A percentile compares a stretch with the other conserved stretches of the same genome.
These are phyloP conservation scores for Diadumene lineata DNA, from an alignment of 92 coral and sea anemone species.

Conservation along the genomic window DNA sequence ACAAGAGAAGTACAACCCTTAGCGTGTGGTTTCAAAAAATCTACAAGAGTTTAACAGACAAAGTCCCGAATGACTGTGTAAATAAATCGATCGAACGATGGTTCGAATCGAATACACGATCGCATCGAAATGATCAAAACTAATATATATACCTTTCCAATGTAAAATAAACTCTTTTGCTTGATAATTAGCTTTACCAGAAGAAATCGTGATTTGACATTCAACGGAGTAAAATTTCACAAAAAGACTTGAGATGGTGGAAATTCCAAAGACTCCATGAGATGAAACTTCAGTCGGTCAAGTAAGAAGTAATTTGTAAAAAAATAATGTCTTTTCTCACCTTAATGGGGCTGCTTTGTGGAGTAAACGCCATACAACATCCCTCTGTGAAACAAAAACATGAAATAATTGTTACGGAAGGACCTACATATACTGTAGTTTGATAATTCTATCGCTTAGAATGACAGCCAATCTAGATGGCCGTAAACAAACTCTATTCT, in stretches of 20 bases:
- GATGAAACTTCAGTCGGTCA: not conserved
- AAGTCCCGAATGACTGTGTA: constrained; percentile 1
- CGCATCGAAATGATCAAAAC: not conserved
- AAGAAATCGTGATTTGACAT: not conserved
- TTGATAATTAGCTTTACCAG: not conserved
- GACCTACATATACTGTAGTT: not conserved
- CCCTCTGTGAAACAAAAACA: constrained; percentile 59
- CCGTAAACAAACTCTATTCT: constrained; percentile 22
- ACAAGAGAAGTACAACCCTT: not conserved
- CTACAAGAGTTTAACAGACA: not conserved
- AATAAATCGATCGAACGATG: constrained; percentile 14
- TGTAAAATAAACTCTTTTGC: not conserved
- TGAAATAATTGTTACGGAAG: not conserved
- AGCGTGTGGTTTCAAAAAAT: constrained; percentile 2
- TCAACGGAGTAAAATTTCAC: not conserved
- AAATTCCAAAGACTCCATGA: constrained; percentile 45
- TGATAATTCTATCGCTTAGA: not conserved
- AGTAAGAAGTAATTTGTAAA: not conserved
- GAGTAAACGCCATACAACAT: constrained; percentile 94
- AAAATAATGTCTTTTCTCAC: constrained; percentile 41
- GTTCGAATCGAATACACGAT: constrained; percentile 1
- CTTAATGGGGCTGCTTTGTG: constrained; percentile 87
- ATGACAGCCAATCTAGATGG: constrained; percentile 20
- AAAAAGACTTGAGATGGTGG: not conserved
- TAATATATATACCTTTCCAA: not conserved